phyloP scores from a whole-genome alignment of 2,888 invertebrate genomes.

The Morpho helenor region DNA sequence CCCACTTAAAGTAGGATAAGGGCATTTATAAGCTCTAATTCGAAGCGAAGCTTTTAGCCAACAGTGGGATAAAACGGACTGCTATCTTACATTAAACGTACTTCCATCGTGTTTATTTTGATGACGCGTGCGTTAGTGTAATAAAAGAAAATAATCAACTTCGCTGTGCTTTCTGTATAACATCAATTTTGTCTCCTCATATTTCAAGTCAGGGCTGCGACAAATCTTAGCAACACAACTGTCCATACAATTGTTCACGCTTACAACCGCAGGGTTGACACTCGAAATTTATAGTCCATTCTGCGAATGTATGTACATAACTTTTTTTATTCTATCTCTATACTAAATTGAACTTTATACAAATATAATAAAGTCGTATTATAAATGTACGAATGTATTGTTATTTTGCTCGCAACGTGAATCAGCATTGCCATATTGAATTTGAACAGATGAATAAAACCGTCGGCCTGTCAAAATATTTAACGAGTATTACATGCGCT shows the following conservation, averaged over 20 bases:
- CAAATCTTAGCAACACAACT: constrained; percentile 25
- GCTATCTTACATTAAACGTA: neutral
- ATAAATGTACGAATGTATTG: constrained; percentile 1
- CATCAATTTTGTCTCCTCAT: constrained; percentile 29
- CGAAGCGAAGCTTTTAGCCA: neutral
- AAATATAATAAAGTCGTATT: neutral
- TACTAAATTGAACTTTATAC: constrained; percentile 13
- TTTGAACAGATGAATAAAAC: constrained; percentile 35
- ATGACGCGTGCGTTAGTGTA: neutral
- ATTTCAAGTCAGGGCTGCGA: constrained; percentile 26
- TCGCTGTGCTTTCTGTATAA: neutral
- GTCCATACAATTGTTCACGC: constrained; percentile 11
- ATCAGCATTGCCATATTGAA: constrained; percentile 33
- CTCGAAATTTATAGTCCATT: constrained; percentile 25
- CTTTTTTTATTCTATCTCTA: neutral
- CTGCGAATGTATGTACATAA: constrained; percentile 17
- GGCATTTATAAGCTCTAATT: too few relatives aligned
- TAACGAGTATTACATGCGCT: constrained; percentile 31
- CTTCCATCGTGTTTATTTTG: too few relatives aligned
- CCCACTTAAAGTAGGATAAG: too few relatives aligned
- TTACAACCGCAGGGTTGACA: constrained; percentile 25
- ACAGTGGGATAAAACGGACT: neutral
- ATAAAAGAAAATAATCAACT: neutral
- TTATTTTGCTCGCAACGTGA: constrained; percentile 22
- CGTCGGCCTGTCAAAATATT: constrained; percentile 40